Evolutionary conservation across 2,797 vertebrate genomes (phyloP), one percentile per base, ranked within the genome.

Genomic region (Cephalopachus bancanus): DNA sequence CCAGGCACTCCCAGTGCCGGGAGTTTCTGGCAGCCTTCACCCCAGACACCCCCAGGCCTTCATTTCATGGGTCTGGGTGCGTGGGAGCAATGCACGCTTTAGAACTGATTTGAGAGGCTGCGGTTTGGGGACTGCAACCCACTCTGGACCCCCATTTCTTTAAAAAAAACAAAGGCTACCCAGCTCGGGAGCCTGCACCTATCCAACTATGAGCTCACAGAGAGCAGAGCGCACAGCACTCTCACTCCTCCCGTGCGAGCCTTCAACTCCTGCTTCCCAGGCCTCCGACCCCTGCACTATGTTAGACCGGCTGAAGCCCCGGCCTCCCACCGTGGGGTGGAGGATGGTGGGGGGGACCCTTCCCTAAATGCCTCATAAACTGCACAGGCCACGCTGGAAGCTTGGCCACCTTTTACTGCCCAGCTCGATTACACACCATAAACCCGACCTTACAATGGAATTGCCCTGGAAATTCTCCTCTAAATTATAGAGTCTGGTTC

Each of bases 341-440:
- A 98, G 97, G 97, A 97, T 96, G 96, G 88, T 92, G 92, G 94
- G 84, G 85, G 44, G 30, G 96, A 97, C 93, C 94, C 97, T 98
- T 98, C 97, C 98, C 98, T 98, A 98, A 98, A 98, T 80, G 97
- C 98, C 98, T 98, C 98, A 91, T 98, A 98, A 98, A 98, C 98
- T 97, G 97, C 97, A 97, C 98, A 97, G 98, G 98, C 98, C 97
- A 79, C 62, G 5, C 92, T 97, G 97, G 98, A 97, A 98, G 98
- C 98, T 93, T 86, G 92, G 97, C 97, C 92, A 98, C 97, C 97
- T 98, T 99, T 99, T 99, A 99, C 98, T 98, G 97, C 99, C 98
- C 98, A 96, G 97, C 98, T 99, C 94, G 97, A 99, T 99, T 98
- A 98, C 99, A 98, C 98, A 98, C 98, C 99, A 99, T 99, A 99